These are phyloP conservation scores for Phocoena sinus DNA, from an alignment of 2,113 vertebrate genomes.

Conservation along the genomic window DNA sequence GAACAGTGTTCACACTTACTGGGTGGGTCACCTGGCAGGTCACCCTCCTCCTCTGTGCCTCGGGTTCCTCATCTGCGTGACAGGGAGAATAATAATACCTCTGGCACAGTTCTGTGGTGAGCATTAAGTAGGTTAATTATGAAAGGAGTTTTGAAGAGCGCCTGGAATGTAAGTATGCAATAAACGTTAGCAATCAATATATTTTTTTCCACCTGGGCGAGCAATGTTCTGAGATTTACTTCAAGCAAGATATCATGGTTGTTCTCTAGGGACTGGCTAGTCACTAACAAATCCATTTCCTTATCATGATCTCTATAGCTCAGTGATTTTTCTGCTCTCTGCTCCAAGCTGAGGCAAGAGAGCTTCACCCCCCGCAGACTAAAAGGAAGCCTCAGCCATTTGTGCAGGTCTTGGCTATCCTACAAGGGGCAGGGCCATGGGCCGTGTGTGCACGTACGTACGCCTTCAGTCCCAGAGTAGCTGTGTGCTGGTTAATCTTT, in stretches of 20 bases:
- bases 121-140: not conserved
- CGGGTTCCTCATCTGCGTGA: not conserved
- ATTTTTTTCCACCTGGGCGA: slow-evolving; percentile 27
- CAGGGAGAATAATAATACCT: not conserved
- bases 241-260: slow-evolving; percentile 39
- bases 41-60: not conserved
- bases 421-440: not conserved
- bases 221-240: slow-evolving; percentile 41
- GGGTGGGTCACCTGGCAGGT: not conserved
- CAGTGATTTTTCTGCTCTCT: slow-evolving; percentile 48
- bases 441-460: too few relatives aligned
- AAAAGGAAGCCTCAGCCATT: not conserved
- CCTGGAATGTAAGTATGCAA: not conserved
- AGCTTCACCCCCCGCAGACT: not conserved
- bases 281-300: slow-evolving; percentile 48
- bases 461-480: not conserved
- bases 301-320: slow-evolving; percentile 33
- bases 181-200: not conserved
- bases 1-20: not conserved
- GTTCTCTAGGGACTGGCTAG: not conserved
- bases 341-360: slow-evolving; percentile 4
- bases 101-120: not conserved
- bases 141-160: not conserved
- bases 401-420: not conserved
- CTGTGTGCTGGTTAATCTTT: not conserved